These are phyloP conservation scores for Grammomys surdaster DNA, from an alignment of 2,113 vertebrate genomes.

Conservation along the genomic window DNA sequence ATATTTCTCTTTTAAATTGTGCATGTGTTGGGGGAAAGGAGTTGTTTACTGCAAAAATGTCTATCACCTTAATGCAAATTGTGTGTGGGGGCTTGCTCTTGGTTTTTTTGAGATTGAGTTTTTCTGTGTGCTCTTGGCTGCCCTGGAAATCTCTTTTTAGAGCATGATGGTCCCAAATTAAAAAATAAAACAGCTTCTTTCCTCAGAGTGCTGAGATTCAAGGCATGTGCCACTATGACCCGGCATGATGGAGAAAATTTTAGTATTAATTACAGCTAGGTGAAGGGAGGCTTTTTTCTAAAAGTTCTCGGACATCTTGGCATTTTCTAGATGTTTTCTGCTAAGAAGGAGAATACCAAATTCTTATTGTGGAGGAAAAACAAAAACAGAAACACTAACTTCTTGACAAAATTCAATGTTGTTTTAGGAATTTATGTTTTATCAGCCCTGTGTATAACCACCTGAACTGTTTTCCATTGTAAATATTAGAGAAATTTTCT, in stretches of 20 bases:
- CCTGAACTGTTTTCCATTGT: not conserved
- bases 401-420: not conserved
- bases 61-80: not conserved
- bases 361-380: not conserved
- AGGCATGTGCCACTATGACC: not conserved
- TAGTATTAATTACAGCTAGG: not conserved
- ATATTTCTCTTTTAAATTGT: not conserved
- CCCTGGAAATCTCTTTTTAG: not conserved
- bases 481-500: not conserved
- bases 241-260: not conserved
- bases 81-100: too few relatives aligned
- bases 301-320: not conserved
- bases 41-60: not conserved
- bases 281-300: not conserved
- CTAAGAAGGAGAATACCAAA: not conserved
- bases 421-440: not conserved
- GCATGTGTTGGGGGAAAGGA: accelerated
- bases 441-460: not conserved
- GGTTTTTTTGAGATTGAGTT: not conserved
- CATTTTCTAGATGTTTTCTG: not conserved
- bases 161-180: not conserved
- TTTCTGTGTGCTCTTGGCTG: too few relatives aligned
- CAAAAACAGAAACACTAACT: not conserved
- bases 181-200: not conserved
- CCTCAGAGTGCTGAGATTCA: not conserved